Evolutionary conservation across 2,888 invertebrate genomes (phyloP), one percentile per base, ranked within the genome.

Genomic region (Biston betularia): DNA sequence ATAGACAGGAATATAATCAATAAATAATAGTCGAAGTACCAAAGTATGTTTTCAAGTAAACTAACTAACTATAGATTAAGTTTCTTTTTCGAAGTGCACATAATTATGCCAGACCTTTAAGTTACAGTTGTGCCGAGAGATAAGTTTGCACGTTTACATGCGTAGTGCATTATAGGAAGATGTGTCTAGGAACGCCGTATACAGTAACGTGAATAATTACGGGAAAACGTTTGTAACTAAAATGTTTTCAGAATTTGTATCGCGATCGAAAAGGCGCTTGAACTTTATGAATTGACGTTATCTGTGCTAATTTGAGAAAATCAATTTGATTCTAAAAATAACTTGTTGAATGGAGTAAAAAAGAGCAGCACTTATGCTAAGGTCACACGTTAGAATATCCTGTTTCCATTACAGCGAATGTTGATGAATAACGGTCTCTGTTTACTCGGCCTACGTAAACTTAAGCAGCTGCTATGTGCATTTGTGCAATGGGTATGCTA

Each of bases 351-450:
- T 14, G 38, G 38, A 54, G 40, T 12, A 33, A 49, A 12, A 49
- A 10, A 50, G 34, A 34, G n/a, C n/a, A 7, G 5, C 24, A 14
- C n/a, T 14, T 14, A 45, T 45, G 14, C 14, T 45, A 45, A 45
- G 70, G 69, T 73, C 75, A 69, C 62, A 61, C 65, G 68, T 68
- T 59, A 65, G 14, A 69, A 75, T 75, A 77, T 80, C 75, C 79
- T 78, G 79, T 79, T 78, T 74, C 71, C 72, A 77, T 77, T 79
- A n/a, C 62, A 63, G 64, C 67, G 58, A 61, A 76, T 81, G 83
- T 81, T 83, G 79, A 82, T 78, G 73, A 70, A 81, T 79, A 73
- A 77, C 76, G 65, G 69, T 63, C 35, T 64, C 59, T 79, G 79
- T 80, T 80, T 77, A 75, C 71, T 54, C 66, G 55, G 50, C 53